These are phyloP conservation scores for Spodoptera frugiperda DNA, from an alignment of 1,140 invertebrate genomes.

Conservation along the genomic window DNA sequence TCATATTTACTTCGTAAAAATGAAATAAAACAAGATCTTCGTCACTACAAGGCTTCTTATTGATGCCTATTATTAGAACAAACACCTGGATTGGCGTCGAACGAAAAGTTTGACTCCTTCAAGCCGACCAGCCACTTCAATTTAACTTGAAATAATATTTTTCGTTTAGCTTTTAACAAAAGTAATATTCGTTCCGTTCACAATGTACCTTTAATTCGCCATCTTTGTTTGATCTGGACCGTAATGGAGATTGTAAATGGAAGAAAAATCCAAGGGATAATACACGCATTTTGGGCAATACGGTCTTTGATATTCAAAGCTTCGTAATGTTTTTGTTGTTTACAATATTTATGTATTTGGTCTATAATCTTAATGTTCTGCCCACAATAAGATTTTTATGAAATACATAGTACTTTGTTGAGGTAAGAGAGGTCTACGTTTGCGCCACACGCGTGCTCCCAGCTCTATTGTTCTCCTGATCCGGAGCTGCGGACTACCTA, in stretches of 20 bases:
- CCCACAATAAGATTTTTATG: background rate
- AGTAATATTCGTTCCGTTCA: conserved; percentile 41
- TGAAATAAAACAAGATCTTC: background rate
- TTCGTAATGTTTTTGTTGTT: conserved; percentile 14
- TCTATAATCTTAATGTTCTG: conserved; percentile 17
- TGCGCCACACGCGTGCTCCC: background rate
- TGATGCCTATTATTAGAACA: conserved; percentile 1
- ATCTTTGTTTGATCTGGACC: conserved; percentile 43
- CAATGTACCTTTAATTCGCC: conserved; percentile 46
- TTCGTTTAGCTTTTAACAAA: conserved; percentile 44
- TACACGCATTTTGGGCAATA: conserved; percentile 19
- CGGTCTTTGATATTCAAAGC: conserved; percentile 22
- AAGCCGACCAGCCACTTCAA: conserved; percentile 28
- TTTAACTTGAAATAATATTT: conserved; percentile 46
- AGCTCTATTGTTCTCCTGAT: too few species aligned
- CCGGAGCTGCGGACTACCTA: too few species aligned
- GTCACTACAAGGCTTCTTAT: background rate
- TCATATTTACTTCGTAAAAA: background rate
- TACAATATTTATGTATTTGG: conserved; percentile 23
- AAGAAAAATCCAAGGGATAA: conserved; percentile 37
- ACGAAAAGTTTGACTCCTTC: conserved; percentile 3
- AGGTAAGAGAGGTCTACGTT: background rate
- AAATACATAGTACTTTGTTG: background rate
- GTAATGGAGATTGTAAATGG: conserved; percentile 44
- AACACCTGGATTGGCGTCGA: conserved; percentile 14